Conservation (phyloP, 1,140 invertebrate species). For the Drosophila paulistorum region DNA sequence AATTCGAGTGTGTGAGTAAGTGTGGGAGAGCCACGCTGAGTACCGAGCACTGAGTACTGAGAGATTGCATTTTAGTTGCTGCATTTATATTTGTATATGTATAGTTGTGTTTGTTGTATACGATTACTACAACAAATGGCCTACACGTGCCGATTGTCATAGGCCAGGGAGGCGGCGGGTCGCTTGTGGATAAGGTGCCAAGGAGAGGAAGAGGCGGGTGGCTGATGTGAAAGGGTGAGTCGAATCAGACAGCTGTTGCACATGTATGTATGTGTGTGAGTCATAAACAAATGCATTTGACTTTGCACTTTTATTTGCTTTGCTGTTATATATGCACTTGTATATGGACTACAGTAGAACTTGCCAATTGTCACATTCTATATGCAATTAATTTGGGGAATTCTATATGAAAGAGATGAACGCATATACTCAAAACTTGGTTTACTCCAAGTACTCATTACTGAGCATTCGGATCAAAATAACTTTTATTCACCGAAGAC, state of each 20-base stretch:
- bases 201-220: not conserved
- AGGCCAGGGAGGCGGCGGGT: not conserved
- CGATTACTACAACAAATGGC: constrained; percentile 75
- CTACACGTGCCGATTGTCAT: constrained; percentile 70
- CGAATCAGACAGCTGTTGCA: constrained; percentile 39
- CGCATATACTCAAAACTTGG: not conserved
- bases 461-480: too few relatives aligned
- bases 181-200: not conserved
- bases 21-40: not conserved
- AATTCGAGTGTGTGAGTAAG: constrained; percentile 10
- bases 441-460: too few relatives aligned
- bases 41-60: not conserved
- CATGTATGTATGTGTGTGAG: constrained; percentile 35
- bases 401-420: too few relatives aligned
- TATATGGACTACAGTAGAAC: not conserved
- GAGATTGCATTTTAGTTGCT: constrained; percentile 27
- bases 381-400: too few relatives aligned
- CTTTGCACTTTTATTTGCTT: constrained; percentile 34
- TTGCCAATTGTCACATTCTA: not conserved
- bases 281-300: constrained; percentile 64
- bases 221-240: constrained; percentile 14
- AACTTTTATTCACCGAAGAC: too few relatives aligned
- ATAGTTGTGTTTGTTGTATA: constrained; percentile 56
- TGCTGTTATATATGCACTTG: constrained; percentile 1
- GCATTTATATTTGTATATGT: constrained; percentile 19